Evolutionary conservation across 30 jellyfish, hydroid and myxozoan species (phyloP), one percentile per base, ranked within the genome.

Genomic region (Clytia hemisphaerica): DNA sequence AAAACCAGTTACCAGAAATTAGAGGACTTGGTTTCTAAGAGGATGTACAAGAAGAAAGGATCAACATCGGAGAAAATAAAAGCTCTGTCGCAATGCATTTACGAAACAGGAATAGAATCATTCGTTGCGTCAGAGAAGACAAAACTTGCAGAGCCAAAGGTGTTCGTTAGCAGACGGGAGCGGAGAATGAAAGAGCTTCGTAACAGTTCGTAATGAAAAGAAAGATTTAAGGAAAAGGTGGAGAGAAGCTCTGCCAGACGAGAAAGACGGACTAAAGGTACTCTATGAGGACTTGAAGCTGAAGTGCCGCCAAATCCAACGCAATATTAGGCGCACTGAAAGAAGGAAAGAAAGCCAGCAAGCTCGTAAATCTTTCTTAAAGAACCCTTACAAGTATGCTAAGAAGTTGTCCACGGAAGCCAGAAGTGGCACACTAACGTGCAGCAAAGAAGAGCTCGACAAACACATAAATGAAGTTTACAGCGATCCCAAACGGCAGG

Each of bases 11-110:
- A 51, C 66, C 18, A 51, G 25, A 33, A 51, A 15, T 33, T 51
- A 9, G 66, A 51, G 66, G 66, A 51, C 18, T 15, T 15, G 66
- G 66, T 51, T 25, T 51, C 35, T 19, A 51, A 51, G 25, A 33
- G 18, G 25, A 33, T 51, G 66, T 19, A 51, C 66, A 51, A 51
- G 66, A 51, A 9, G 66, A 51, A 51, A 51, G 66, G 66, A 19
- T 15, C 66, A 51, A n/a, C n/a, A n/a, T n/a, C n/a, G n/a, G n/a
- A n/a, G n/a, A n/a, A n/a, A n/a, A n/a, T n/a, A n/a, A n/a, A n/a
- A n/a, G n/a, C n/a, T n/a, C n/a, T n/a, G n/a, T n/a, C n/a, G n/a
- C n/a, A n/a, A n/a, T n/a, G n/a, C n/a, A n/a, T n/a, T n/a, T n/a
- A n/a, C n/a, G n/a, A n/a, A n/a, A n/a, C n/a, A n/a, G n/a, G n/a